Evolutionary conservation across 2,888 invertebrate genomes (phyloP).

Genomic region (Willowsia nigromaculata): DNA sequence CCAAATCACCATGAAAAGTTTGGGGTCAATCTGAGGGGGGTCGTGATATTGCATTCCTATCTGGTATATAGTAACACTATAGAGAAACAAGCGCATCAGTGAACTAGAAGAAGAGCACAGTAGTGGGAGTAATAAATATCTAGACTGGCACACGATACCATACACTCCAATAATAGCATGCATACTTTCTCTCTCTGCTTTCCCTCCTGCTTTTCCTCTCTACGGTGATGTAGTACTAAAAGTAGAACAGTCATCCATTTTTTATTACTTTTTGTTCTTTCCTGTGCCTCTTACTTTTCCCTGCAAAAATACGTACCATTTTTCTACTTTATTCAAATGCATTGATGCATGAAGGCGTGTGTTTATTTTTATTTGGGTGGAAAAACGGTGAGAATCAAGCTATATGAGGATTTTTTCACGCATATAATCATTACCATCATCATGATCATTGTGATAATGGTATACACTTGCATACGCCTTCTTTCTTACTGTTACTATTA

Average conservation of each 20-base stretch:
- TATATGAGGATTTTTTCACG: not conserved
- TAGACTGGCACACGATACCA: constrained; percentile 15
- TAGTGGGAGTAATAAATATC: constrained; percentile 33
- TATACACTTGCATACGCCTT: not conserved
- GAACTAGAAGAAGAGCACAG: not conserved
- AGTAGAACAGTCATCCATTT: constrained; percentile 23
- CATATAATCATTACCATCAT: not conserved
- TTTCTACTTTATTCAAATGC: not conserved
- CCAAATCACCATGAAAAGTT: too few relatives aligned
- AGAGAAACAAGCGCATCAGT: not conserved
- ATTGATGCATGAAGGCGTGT: not conserved
- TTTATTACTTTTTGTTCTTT: constrained; percentile 21
- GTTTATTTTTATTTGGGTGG: not conserved
- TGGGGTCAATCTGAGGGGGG: not conserved
- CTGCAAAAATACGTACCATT: not conserved
- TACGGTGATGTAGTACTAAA: not conserved
- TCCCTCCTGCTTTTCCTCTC: not conserved
- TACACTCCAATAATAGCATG: not conserved
- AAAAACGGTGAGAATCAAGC: not conserved
- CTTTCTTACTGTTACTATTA: not conserved
- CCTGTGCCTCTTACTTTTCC: not conserved
- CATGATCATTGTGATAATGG: not conserved
- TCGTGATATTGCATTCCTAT: too few relatives aligned
- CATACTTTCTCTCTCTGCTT: not conserved
- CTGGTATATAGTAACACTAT: too few relatives aligned